Evolutionary conservation across 1,140 invertebrate genomes (phyloP).

Genomic region (Agrypnia vestita): DNA sequence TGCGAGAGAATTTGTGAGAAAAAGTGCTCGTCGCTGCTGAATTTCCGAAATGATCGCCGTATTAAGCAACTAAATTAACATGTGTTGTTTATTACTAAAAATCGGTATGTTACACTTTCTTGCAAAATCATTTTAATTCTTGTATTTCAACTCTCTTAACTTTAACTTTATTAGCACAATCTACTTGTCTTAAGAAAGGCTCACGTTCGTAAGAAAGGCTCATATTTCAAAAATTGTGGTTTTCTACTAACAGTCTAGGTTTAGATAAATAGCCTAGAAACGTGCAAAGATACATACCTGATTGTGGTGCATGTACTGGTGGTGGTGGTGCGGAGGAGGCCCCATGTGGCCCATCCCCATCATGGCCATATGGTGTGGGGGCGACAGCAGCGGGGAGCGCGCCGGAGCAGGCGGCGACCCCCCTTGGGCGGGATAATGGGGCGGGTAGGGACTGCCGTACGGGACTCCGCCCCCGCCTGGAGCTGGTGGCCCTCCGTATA

Average conservation of each 20-base stretch:
- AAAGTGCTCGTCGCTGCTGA: too few relatives aligned
- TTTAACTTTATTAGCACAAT: too few relatives aligned
- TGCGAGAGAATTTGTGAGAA: too few relatives aligned
- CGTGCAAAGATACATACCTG: not conserved
- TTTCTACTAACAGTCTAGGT: too few relatives aligned
- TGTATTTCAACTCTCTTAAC: too few relatives aligned
- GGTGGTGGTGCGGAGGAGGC: constrained; percentile 67
- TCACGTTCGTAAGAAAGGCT: not conserved
- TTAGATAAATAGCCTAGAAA: not conserved
- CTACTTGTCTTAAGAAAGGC: not conserved
- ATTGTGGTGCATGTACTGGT: constrained; percentile 64
- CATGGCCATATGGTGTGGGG: constrained; percentile 57
- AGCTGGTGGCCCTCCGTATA: constrained; percentile 33
- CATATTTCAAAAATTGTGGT: too few relatives aligned
- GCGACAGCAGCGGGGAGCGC: constrained; percentile 56
- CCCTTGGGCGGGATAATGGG: constrained; percentile 65
- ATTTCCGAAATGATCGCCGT: too few relatives aligned
- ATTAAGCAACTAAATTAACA: too few relatives aligned
- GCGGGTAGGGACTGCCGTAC: constrained; percentile 78
- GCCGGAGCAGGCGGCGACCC: constrained; percentile 54
- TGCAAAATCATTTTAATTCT: too few relatives aligned
- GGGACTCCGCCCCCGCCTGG: constrained; percentile 55
- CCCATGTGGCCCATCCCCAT: constrained; percentile 63
- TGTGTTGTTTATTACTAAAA: too few relatives aligned
- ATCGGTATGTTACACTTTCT: too few relatives aligned